These are phyloP conservation scores for Zoanthus gigantus DNA, from an alignment of 92 coral and sea anemone genomes.

Conservation along the genomic window DNA sequence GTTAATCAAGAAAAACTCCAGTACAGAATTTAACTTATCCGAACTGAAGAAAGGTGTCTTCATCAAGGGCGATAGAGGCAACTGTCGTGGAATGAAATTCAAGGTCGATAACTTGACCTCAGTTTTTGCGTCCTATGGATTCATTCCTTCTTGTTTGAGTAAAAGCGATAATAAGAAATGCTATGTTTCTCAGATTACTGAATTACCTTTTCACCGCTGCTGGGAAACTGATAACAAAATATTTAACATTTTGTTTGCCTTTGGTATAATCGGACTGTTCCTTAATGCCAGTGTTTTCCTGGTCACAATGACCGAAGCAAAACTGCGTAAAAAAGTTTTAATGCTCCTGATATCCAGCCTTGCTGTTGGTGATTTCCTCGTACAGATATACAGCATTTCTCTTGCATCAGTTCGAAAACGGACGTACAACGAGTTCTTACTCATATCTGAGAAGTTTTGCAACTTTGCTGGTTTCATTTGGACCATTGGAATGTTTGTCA, in stretches of 20 bases:
- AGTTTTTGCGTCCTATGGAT: conserved; percentile 10
- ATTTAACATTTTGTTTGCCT: conserved; percentile 21
- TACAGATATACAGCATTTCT: conserved; percentile 13
- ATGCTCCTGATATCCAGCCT: conserved; percentile 23
- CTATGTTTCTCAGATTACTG: conserved; percentile 12
- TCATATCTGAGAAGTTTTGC: conserved; percentile 46
- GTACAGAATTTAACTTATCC: neutral
- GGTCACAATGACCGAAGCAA: conserved; percentile 10
- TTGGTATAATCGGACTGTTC: conserved; percentile 9
- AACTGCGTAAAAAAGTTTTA: conserved; percentile 16
- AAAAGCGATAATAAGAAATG: neutral
- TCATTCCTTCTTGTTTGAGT: conserved; percentile 22
- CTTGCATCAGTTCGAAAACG: conserved; percentile 28
- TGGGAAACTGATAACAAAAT: conserved; percentile 39
- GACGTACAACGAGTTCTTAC: conserved; percentile 54
- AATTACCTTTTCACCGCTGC: conserved; percentile 34
- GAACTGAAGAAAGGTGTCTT: conserved; percentile 22
- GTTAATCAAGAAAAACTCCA: conserved; percentile 56
- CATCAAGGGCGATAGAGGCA: conserved; percentile 10
- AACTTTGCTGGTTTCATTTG: conserved; percentile 77
- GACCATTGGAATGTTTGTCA: conserved; percentile 69
- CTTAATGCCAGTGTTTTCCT: conserved; percentile 30
- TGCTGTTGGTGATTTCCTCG: conserved; percentile 13
- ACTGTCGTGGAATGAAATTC: conserved; percentile 30
- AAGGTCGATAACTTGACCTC: conserved; percentile 7